Evolutionary conservation across 2,113 vertebrate genomes (phyloP), one percentile per base, ranked within the genome.

Genomic region (Menidia beryllina): DNA sequence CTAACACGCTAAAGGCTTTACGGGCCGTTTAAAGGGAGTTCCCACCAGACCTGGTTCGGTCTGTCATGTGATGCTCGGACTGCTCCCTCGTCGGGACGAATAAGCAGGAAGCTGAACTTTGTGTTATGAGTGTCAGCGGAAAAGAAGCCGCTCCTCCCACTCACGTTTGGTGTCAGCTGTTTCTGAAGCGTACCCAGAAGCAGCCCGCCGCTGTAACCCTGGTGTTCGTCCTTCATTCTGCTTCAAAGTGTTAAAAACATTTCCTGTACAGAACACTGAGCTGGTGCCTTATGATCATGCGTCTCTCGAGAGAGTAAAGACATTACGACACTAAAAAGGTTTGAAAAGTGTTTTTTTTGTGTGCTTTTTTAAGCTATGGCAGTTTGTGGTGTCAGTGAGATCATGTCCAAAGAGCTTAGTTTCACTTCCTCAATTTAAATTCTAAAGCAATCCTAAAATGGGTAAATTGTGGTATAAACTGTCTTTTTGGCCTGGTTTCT

Each of bases 231-330:
- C 26, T 7, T 21, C 36, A 24, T 8, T 23, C 24, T 72, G 0
- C 48, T 41, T 50, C 68, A 69, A 63, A 14, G 3, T 61, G 15
- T 49, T n/a, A 17, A 70, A 30, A 57, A 49, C 30, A 12, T 57
- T 20, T 34, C 34, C 20, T 72, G 12, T 19, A 58, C 13, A 51
- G 15, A 23, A 30, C 38, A 10, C 34, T 47, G 67, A 26, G 41
- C 59, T 63, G 63, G 56, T 74, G 60, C 56, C 61, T 83, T 54
- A 5, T 26, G 10, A 27, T 53, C 20, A 12, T 34, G 70, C 7
- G 34, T 50, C 1, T 61, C 47, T 15, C n/a, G 8, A 48, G 13
- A 58, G 6, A 75, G 13, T 56, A 66, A 75, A 81, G 14, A 45
- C 6, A 51, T 59, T 15, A 59, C 0, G 8, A 13, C 26, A 26